Base-by-base conservation (phyloP, 2,797 vertebrate genomes). In the Emys orbicularis region DNA sequence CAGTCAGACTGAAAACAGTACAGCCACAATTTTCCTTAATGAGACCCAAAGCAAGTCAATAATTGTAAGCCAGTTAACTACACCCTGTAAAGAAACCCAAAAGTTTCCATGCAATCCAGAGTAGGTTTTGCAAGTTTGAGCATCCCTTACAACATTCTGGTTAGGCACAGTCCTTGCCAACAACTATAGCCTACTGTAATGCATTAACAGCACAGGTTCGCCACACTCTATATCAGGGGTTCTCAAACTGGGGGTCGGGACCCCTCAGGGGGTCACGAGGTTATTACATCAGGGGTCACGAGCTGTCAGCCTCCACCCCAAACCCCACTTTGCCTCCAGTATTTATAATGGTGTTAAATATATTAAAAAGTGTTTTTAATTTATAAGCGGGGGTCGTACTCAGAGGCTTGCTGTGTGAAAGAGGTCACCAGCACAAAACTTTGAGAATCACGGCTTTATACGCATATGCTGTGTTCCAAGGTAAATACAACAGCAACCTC, bases 51-150 rank as follows among this genome's bases (percentile, higher is more conserved):
- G 50, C 76, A 87, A 31, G 54, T 52, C 31, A 61, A 50, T 84
- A 93, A 72, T 81, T 88, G 83, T 61, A 91, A 61, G 57, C 76
- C 83, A 81, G n/a, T 57, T 89, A 50, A 90, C 79, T n/a, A 88
- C 13, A 41, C 74, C 41, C 52, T 86, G 31, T 79, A 79, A 0
- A 0, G 74, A 68, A 87, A 56, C 83, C 56, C 79, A 88, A 84
- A 81, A 0, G 41, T 79, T 87, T 74, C 57, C 5, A 3, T 76
- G 23, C 29, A 80, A 81, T 27, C 29, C 76, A 41, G 21, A 29
- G 25, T 81, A 90, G 56, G 89, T n/a, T 47, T 77, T 81, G 54
- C 52, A 95, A 89, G 72, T 25, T 3, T 37, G 81, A 44, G 52
- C 81, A 50, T 25, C 83, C 47, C 50, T 68, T 10, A 50, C 13